phyloP scores from a whole-genome alignment of 2,797 vertebrate species.

The Sitta carolinensis region DNA sequence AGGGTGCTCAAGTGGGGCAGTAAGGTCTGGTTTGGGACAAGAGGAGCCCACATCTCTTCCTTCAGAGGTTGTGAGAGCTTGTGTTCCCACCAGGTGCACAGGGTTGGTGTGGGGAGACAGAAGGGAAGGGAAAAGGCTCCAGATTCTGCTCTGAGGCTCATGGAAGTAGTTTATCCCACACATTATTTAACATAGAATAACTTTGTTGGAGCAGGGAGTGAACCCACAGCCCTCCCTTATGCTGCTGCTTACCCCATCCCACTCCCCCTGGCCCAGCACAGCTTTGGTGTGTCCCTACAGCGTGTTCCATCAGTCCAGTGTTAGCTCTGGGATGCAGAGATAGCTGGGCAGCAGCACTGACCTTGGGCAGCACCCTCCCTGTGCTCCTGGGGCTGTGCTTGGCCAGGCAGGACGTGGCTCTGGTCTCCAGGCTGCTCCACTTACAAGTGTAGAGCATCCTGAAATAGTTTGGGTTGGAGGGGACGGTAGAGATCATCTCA shows the following conservation, averaged over 20 bases:
- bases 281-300: not conserved
- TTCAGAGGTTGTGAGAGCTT: not conserved
- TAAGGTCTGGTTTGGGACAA: not conserved
- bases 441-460: not conserved
- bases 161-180: not conserved
- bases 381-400: not conserved
- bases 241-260: not conserved
- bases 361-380: fast-evolving
- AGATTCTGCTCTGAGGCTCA: not conserved
- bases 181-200: fast-evolving
- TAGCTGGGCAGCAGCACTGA: not conserved
- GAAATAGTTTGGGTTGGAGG: not conserved
- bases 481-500: not conserved
- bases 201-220: not conserved
- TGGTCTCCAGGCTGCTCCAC: fast-evolving
- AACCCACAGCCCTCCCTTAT: not conserved
- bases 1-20: not conserved
- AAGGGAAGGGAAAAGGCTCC: not conserved
- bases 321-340: not conserved
- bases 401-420: fast-evolving
- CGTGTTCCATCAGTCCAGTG: not conserved
- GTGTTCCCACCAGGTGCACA: not conserved
- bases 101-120: not conserved
- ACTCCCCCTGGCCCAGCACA: not conserved
- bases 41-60: not conserved